These are phyloP conservation scores for Cyprinodon diabolis DNA, from an alignment of 2,797 vertebrate species.

Conservation along the genomic window DNA sequence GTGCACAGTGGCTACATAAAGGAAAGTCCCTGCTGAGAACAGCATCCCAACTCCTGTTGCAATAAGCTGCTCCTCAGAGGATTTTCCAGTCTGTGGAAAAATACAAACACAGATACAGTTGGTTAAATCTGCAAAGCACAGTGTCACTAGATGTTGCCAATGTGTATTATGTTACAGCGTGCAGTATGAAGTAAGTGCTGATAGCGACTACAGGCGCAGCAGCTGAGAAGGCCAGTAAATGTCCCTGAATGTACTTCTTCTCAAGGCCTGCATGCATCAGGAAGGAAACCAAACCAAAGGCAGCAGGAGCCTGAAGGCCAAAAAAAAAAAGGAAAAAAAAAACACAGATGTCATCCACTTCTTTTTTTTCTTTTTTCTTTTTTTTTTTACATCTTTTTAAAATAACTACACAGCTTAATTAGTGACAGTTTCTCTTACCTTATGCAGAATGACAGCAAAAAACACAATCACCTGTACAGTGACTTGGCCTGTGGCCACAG, in stretches of 20 bases:
- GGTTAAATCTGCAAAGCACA: background rate
- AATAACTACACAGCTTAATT: background rate
- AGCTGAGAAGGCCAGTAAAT: slow-evolving; percentile 80
- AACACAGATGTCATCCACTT: background rate
- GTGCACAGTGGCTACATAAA: slow-evolving; percentile 79
- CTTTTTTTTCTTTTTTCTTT: too few species aligned
- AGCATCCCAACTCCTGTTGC: slow-evolving; percentile 80
- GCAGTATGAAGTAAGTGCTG: slow-evolving; percentile 77
- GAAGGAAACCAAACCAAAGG: slow-evolving; percentile 81
- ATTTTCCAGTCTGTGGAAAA: slow-evolving; percentile 68
- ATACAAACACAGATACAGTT: slow-evolving; percentile 22
- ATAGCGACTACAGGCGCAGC: slow-evolving; percentile 76
- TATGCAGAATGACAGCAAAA: slow-evolving; percentile 86
- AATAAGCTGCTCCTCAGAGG: slow-evolving; percentile 65
- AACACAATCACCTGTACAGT: slow-evolving; percentile 84
- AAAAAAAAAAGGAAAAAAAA: background rate
- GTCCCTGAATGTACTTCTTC: slow-evolving; percentile 75
- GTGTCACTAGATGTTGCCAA: background rate
- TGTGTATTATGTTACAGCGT: slow-evolving; percentile 46
- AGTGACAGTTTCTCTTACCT: slow-evolving; percentile 68
- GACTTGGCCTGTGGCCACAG: slow-evolving; percentile 79
- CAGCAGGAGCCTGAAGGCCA: slow-evolving; percentile 74
- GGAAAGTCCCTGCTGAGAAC: slow-evolving; percentile 81
- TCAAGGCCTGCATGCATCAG: slow-evolving; percentile 82
- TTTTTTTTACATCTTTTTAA: background rate